These are phyloP conservation scores for Pseudomugil gertrudae DNA, from an alignment of 2,797 vertebrate genomes.

Conservation along the genomic window DNA sequence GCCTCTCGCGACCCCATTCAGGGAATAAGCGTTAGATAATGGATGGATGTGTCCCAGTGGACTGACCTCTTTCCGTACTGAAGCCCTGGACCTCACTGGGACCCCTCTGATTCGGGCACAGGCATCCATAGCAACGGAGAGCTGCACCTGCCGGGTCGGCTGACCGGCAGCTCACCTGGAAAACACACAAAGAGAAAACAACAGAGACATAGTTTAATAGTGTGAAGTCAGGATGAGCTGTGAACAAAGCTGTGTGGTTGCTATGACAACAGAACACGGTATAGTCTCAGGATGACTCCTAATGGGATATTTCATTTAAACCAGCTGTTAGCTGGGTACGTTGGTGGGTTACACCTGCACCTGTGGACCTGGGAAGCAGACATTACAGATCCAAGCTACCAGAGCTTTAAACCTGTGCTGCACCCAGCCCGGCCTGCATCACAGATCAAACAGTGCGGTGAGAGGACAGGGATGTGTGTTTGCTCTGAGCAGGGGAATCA, in stretches of 20 bases:
- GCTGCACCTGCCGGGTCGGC: slow-evolving; percentile 27
- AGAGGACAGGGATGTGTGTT: slow-evolving; percentile 31
- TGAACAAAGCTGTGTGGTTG: neutral
- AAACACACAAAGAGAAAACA: neutral
- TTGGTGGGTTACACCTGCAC: too few species aligned
- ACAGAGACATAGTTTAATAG: neutral
- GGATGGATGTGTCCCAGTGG: neutral
- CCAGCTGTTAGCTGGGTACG: too few species aligned
- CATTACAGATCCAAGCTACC: too few species aligned
- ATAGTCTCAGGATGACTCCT: too few species aligned
- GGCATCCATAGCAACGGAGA: slow-evolving; percentile 84
- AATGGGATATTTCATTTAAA: too few species aligned
- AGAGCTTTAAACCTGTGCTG: too few species aligned
- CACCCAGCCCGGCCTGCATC: slow-evolving; percentile 49
- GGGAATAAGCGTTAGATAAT: too few species aligned
- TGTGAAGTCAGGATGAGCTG: neutral
- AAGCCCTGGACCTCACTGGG: slow-evolving; percentile 82
- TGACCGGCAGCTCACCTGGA: slow-evolving; percentile 72
- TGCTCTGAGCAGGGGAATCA: slow-evolving; percentile 54
- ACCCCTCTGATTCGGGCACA: slow-evolving; percentile 83
- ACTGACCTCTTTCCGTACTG: slow-evolving; percentile 88
- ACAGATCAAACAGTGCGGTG: slow-evolving; percentile 64
- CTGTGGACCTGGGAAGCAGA: too few species aligned
- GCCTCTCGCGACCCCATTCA: too few species aligned
- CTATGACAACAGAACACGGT: slow-evolving; percentile 14